Evolutionary conservation across 2,113 vertebrate species (phyloP).

Genomic region (Trichomycterus rosablanca): DNA sequence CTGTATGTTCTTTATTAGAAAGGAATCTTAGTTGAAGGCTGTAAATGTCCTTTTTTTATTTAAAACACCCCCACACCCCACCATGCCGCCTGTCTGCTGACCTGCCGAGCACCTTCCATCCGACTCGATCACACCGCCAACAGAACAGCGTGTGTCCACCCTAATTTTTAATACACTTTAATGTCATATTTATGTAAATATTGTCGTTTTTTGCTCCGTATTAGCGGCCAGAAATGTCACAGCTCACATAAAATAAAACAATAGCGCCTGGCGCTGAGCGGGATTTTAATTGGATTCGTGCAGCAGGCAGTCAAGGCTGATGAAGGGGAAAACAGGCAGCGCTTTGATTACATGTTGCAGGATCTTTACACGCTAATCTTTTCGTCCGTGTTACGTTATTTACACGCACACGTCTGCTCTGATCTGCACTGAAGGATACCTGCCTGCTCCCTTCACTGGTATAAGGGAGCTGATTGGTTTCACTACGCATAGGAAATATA

Average conservation of each 20-base stretch:
- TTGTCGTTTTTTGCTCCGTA: slow-evolving; percentile 71
- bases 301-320: slow-evolving; percentile 67
- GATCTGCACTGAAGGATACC: slow-evolving; percentile 64
- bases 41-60: no score
- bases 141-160: slow-evolving; percentile 63
- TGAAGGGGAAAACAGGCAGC: slow-evolving; percentile 71
- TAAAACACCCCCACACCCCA: not conserved
- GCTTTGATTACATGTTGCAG: slow-evolving; percentile 76
- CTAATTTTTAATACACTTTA: slow-evolving; percentile 77
- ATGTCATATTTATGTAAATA: slow-evolving; percentile 82
- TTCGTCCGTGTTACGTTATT: slow-evolving; percentile 71
- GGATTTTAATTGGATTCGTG: slow-evolving; percentile 80
- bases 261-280: slow-evolving; percentile 72
- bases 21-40: no score
- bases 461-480: slow-evolving; percentile 62
- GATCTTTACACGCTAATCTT: slow-evolving; percentile 76
- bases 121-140: slow-evolving; percentile 30
- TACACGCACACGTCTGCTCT: slow-evolving; percentile 64
- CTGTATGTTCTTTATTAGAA: no score
- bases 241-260: slow-evolving; percentile 82
- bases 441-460: slow-evolving; percentile 47
- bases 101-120: slow-evolving; percentile 34
- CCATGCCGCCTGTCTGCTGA: not conserved
- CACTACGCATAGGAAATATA: slow-evolving; percentile 63
- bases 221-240: slow-evolving; percentile 78